These are phyloP conservation scores for Chiloscyllium plagiosum DNA, from an alignment of 2,113 vertebrate species.

Conservation along the genomic window DNA sequence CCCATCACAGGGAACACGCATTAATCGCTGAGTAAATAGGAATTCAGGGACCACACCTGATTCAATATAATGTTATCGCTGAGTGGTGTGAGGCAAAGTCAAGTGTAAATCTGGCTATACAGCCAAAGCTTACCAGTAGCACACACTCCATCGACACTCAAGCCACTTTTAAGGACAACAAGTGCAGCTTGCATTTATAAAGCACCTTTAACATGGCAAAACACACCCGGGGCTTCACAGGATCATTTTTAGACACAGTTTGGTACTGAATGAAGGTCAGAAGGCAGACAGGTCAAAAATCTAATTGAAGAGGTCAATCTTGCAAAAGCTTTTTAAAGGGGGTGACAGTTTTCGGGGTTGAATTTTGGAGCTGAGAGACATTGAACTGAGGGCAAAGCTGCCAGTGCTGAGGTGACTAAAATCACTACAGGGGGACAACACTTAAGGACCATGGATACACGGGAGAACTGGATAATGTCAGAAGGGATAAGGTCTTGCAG, in stretches of 20 bases:
- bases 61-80: neutral
- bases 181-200: neutral
- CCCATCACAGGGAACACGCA: neutral
- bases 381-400: no score
- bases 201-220: neutral
- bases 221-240: neutral
- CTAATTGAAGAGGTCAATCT: neutral
- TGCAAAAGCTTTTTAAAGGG: no score
- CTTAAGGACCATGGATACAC: no score
- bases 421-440: no score
- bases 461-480: no score
- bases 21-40: neutral
- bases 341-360: no score
- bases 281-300: neutral
- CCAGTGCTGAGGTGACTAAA: no score
- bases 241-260: neutral
- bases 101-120: neutral
- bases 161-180: neutral
- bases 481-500: no score
- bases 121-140: neutral
- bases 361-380: no score
- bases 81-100: neutral
- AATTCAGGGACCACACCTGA: neutral
- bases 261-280: neutral
- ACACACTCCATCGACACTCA: neutral